Base-by-base conservation (phyloP, 2,797 vertebrate species). In the Cephalopachus bancanus region DNA sequence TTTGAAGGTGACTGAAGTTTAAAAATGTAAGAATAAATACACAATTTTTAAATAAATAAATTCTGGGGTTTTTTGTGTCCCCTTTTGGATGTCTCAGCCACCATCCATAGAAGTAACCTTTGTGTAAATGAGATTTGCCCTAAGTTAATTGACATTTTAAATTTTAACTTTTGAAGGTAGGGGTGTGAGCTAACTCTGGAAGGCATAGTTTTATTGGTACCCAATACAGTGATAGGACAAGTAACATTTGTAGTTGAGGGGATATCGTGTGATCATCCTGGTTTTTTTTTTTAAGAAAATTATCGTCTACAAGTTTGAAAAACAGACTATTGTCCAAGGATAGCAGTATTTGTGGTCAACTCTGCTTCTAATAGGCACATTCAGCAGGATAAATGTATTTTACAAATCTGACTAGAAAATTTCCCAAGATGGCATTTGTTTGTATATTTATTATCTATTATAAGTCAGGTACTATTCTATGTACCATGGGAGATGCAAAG, bases 391-490 rank as follows among this genome's bases (percentile, higher is more conserved):
- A 90, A 95, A 64, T 33, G 22, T n/a, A 65, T 14, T 33, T 75
- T 74, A 74, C n/a, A 83, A 83, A 79, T 78, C 15, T 57, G 33
- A 53, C 24, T 78, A 28, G 74, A 28, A 64, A 75, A 74, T 44
- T 81, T 80, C n/a, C 37, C 79, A 89, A 75, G 57, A 60, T 59
- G 24, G 16, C 3, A 75, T 91, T 95, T 91, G 28, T 60, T 95
- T 59, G 16, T 55, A 19, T 60, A 79, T 72, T 89, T 74, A 76
- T 11, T 87, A 71, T 14, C 37, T 75, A 67, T 49, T 78, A 37
- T 67, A 24, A 80, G 24, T 80, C 26, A 55, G 30, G 16, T 33
- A 26, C 33, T 65, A 24, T 53, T 85, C 17, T 83, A 33, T 30
- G 33, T 19, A 78, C 14, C 53, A 30, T 26, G 37, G 17, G 7